phyloP scores from a whole-genome alignment of 2,888 invertebrate species.

The Yponomeuta sedellus region DNA sequence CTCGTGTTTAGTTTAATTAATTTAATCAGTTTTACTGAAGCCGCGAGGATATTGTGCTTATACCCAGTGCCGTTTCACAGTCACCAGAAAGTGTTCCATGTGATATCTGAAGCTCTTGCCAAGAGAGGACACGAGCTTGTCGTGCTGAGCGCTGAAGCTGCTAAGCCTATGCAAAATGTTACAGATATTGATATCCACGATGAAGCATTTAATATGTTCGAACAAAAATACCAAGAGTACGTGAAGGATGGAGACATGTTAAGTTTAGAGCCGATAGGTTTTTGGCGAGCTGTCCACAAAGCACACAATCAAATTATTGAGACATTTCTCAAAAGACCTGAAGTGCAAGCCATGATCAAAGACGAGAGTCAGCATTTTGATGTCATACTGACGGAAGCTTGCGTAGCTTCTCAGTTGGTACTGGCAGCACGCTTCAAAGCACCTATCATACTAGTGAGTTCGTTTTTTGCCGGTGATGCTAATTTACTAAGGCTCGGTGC shows the following conservation, averaged over 20 bases:
- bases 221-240: not conserved
- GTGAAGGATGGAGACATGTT: too few species aligned
- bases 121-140: slow-evolving; percentile 11
- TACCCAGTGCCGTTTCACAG: slow-evolving; percentile 15
- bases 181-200: slow-evolving; percentile 16
- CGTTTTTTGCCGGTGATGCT: slow-evolving; percentile 1
- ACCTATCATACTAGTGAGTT: slow-evolving; percentile 15
- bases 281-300: too few species aligned
- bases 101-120: slow-evolving; percentile 10
- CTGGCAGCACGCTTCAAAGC: slow-evolving; percentile 7
- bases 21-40: not conserved
- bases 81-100: slow-evolving; percentile 12
- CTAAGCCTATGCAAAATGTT: slow-evolving; percentile 12
- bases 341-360: not conserved
- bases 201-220: slow-evolving; percentile 7
- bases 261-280: too few species aligned
- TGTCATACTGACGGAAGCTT: slow-evolving; percentile 11
- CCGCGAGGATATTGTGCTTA: slow-evolving; percentile 8
- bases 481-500: not conserved
- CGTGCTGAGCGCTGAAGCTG: slow-evolving; percentile 20
- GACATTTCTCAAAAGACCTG: too few species aligned
- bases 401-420: not conserved
- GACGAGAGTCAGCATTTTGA: slow-evolving; percentile 13
- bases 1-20: too few species aligned
- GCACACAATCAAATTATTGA: too few species aligned